These are phyloP conservation scores for Pangasianodon gigas DNA, from an alignment of 2,113 vertebrate genomes.

Conservation along the genomic window DNA sequence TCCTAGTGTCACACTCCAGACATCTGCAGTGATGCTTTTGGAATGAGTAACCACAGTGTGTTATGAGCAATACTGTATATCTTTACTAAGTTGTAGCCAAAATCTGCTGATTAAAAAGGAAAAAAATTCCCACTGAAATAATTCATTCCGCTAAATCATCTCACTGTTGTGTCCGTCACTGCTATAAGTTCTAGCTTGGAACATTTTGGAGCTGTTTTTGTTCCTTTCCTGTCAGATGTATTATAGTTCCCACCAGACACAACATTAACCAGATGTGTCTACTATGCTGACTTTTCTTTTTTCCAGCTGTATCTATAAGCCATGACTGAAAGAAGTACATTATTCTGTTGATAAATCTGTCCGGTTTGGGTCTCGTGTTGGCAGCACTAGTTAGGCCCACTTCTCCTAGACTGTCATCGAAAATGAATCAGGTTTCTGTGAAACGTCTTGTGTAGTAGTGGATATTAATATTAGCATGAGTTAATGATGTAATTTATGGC, in stretches of 20 bases:
- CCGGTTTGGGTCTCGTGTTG: conserved; percentile 53
- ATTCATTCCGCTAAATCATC: not conserved
- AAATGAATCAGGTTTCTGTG: conserved; percentile 41
- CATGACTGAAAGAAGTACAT: conserved; percentile 56
- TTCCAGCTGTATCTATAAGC: conserved; percentile 53
- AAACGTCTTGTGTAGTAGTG: conserved; percentile 32
- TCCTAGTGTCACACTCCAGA: not conserved
- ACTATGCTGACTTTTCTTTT: conserved; percentile 63
- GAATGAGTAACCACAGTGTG: not conserved
- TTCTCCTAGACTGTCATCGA: conserved; percentile 35
- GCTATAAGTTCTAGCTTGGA: conserved; percentile 23
- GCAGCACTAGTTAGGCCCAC: conserved; percentile 47
- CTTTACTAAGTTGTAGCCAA: not conserved
- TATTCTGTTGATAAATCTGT: conserved; percentile 59
- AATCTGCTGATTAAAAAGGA: not conserved
- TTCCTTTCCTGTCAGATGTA: conserved; percentile 59
- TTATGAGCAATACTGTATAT: not conserved
- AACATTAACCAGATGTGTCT: conserved; percentile 69
- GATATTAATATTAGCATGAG: conserved; percentile 13
- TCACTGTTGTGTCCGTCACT: not conserved
- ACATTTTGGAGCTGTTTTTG: conserved; percentile 16
- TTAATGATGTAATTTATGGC: conserved; percentile 6
- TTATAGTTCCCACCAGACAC: conserved; percentile 61
- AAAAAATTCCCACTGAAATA: not conserved
- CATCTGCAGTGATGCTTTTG: conserved; percentile 11